phyloP scores from a whole-genome alignment of 64 coral and sea anemone species.

The Actinia tenebrosa region DNA sequence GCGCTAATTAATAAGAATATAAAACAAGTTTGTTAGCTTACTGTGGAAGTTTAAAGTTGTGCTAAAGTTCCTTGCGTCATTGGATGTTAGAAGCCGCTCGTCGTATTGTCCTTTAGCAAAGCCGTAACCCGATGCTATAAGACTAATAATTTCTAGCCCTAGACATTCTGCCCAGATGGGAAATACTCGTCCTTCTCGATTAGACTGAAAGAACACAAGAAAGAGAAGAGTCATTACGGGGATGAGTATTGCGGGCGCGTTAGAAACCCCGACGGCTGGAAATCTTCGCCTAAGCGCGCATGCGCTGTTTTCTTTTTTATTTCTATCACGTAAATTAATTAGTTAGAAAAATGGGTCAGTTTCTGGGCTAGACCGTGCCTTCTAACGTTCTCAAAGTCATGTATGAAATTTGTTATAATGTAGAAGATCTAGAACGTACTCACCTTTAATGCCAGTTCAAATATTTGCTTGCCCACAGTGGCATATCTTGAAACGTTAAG shows the following conservation, averaged over 20 bases:
- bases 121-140: conserved; percentile 21
- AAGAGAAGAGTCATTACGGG: not conserved
- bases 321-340: too few relatives aligned
- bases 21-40: not conserved
- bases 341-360: too few relatives aligned
- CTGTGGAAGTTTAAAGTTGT: not conserved
- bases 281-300: too few relatives aligned
- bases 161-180: conserved; percentile 82
- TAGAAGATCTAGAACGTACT: not conserved
- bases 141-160: conserved; percentile 46
- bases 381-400: too few relatives aligned
- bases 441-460: conserved; percentile 55
- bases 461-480: conserved; percentile 43
- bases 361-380: too few relatives aligned
- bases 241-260: too few relatives aligned
- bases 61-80: not conserved
- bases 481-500: conserved; percentile 42
- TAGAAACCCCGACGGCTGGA: too few relatives aligned
- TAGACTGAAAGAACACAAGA: not conserved
- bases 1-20: not conserved
- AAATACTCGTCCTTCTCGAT: conserved; percentile 38
- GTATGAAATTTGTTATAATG: too few relatives aligned
- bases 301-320: too few relatives aligned
- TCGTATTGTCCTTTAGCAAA: conserved; percentile 7
- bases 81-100: not conserved